Evolutionary conservation across 2,888 invertebrate species (phyloP).

Genomic region (Ditula angustiorana): DNA sequence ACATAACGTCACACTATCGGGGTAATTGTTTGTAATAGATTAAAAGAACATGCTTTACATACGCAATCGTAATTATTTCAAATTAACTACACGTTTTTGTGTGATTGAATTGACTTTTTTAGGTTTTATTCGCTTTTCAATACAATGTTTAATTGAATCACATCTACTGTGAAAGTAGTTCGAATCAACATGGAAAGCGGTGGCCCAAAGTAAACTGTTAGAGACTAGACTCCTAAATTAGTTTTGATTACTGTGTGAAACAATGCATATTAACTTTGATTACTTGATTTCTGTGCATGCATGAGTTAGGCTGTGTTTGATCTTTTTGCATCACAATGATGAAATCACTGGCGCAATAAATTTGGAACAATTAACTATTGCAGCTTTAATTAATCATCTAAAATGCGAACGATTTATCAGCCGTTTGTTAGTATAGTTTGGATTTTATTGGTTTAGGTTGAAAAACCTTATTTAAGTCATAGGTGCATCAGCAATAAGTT

Average conservation of each 20-base stretch:
- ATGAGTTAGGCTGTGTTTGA: neutral
- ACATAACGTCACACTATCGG: constrained; percentile 41
- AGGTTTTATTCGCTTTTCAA: neutral
- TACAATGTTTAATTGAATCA: neutral
- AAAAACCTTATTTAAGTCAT: no score
- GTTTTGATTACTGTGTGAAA: no score
- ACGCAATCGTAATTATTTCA: constrained; percentile 35
- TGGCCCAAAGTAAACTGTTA: no score
- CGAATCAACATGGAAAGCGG: no score
- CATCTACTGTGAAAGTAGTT: neutral
- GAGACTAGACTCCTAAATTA: no score
- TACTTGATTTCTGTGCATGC: no score
- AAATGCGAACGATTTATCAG: constrained; percentile 10
- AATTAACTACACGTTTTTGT: constrained; percentile 12
- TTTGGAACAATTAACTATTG: constrained; percentile 7
- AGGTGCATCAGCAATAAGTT: no score
- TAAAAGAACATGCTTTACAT: constrained; percentile 44
- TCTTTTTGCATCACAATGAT: neutral
- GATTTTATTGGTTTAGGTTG: no score
- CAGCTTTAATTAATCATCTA: constrained; percentile 5
- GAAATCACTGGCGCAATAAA: neutral
- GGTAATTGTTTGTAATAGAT: constrained; percentile 53
- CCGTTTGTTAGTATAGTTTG: neutral
- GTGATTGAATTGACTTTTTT: constrained; percentile 12
- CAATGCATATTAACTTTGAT: no score